These are phyloP conservation scores for Strongylocentrotus purpuratus DNA, from an alignment of 35 echinoderm and acorn worm species.

Conservation along the genomic window DNA sequence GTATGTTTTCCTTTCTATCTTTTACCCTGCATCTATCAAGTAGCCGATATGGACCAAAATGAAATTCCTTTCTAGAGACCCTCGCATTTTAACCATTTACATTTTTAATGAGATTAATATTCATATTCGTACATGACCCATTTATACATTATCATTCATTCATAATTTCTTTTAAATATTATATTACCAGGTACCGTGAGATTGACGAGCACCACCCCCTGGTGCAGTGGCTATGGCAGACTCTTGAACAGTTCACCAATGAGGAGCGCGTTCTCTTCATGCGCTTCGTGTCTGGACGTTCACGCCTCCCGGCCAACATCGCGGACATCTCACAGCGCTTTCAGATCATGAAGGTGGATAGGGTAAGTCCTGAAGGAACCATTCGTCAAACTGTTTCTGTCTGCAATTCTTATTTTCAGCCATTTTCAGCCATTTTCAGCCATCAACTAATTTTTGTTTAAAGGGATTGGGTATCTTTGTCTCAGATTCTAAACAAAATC, in stretches of 20 bases:
- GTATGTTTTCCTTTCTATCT: no score
- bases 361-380: conserved; percentile 57
- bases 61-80: no score
- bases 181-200: conserved; percentile 77
- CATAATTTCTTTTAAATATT: neutral
- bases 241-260: conserved; percentile 89
- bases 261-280: conserved; percentile 96
- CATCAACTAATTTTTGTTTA: no score
- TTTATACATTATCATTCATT: neutral
- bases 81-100: neutral
- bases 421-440: no score
- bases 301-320: conserved; percentile 88
- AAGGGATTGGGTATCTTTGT: no score
- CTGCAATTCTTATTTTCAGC: no score
- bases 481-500: no score
- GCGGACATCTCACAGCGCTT: conserved; percentile 99
- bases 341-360: conserved; percentile 98
- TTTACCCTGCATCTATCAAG: no score
- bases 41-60: no score
- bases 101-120: neutral
- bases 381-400: neutral
- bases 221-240: conserved; percentile 96
- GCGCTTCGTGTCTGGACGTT: conserved; percentile 95
- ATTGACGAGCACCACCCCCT: conserved; percentile 91
- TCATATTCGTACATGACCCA: neutral